Evolutionary conservation across 2,797 vertebrate genomes (phyloP), one percentile per base, ranked within the genome.

Genomic region (Sebastes oblongus): DNA sequence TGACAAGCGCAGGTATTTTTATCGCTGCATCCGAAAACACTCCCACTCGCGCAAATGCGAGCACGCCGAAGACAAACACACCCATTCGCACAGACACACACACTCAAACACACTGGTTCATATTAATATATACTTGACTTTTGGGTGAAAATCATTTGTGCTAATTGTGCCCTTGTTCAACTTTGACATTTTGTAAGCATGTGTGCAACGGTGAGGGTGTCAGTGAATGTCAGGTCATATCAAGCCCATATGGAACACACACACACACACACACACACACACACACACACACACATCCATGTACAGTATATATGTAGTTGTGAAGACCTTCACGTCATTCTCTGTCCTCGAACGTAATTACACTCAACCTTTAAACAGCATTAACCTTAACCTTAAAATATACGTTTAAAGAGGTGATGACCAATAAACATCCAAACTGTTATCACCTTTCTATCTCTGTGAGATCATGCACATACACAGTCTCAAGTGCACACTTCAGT

Each of bases 1-100:
- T 89, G 91, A 94, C 87, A 91, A 89, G 81, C 24, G 29, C 72
- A 86, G 81, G 81, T 93, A 92, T 92, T 92, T 93, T 92, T 90
- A 91, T 89, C 66, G 9, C 59, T 9, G 67, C 50, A 84, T 77
- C 72, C n/a, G 10, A 78, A 86, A 86, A 76, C 56, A 60, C 75
- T 42, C 66, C 58, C 70, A 55, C 55, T 16, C 24, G 14, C 4
- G 3, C 54, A 74, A 27, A 75, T 2, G 18, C 10, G 7, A 46
- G 6, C n/a, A 25, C 20, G 7, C 55, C 14, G 4, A 24, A 64
- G 32, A 59, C 54, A 59, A 18, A 20, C n/a, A 58, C 54, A 22
- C n/a, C 9, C 66, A 27, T 8, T 39, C 54, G 25, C 56, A 70
- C 42, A 5, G 10, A 61, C 39, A 66, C 34, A 25, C 58, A 6